These are phyloP conservation scores for Poeciliopsis turneri DNA, from an alignment of 2,797 vertebrate genomes.

Conservation along the genomic window DNA sequence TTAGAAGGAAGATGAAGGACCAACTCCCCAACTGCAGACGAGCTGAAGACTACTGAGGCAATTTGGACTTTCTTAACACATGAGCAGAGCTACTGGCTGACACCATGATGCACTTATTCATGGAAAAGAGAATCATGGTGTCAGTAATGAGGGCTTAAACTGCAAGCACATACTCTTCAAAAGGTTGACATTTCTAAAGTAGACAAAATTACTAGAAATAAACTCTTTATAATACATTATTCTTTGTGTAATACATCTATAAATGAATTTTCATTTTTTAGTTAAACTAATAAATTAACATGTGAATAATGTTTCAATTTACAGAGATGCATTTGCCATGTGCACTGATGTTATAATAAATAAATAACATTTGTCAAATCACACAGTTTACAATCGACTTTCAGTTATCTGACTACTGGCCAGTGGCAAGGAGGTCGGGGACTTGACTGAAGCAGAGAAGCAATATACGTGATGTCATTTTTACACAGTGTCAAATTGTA, in stretches of 20 bases:
- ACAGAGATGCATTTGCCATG: background rate
- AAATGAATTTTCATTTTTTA: background rate
- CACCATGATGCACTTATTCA: background rate
- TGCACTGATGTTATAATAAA: background rate
- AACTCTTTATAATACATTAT: background rate
- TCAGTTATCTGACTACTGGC: conserved; percentile 67
- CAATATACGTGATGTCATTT: no score
- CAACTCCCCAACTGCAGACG: background rate
- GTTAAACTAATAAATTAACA: background rate
- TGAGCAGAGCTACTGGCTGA: background rate
- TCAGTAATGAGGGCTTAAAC: background rate
- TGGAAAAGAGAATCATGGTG: background rate
- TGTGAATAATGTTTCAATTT: background rate
- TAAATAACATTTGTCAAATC: background rate
- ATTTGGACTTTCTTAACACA: background rate
- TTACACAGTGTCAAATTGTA: no score
- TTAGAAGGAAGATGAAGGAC: background rate
- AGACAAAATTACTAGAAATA: background rate
- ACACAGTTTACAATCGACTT: conserved; percentile 58
- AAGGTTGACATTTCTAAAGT: background rate
- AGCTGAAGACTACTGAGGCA: background rate
- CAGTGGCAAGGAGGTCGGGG: conserved; percentile 71
- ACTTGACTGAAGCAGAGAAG: conserved; percentile 18
- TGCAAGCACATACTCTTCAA: background rate
- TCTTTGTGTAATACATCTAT: background rate